Conservation (phyloP, 2,113 vertebrate species). For the Salvator merianae region DNA sequence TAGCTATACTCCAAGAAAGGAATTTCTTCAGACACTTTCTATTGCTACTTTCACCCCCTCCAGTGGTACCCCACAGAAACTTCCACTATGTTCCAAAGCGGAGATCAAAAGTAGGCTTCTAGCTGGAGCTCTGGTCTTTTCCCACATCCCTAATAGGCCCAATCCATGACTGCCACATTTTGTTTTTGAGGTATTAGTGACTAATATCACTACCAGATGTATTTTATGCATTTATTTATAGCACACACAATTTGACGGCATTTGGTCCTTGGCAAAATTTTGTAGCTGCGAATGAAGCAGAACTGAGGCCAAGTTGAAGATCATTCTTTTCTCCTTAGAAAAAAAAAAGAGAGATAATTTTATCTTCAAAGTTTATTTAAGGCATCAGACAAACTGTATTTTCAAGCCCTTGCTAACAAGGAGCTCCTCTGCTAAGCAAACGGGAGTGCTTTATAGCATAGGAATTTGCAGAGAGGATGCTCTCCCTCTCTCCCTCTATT, state of each 20-base stretch:
- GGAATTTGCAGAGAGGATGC: conserved; percentile 81
- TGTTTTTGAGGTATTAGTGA: no score
- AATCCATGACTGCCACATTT: no score
- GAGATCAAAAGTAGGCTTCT: no score
- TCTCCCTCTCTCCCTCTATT: conserved; percentile 56
- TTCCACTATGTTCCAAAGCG: no score
- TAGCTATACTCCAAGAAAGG: no score
- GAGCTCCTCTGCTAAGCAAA: conserved; percentile 78
- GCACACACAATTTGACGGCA: not conserved
- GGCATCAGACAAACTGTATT: conserved; percentile 55
- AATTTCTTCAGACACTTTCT: no score
- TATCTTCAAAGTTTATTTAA: conserved; percentile 62
- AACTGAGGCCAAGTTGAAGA: conserved; percentile 38
- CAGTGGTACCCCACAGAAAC: no score
- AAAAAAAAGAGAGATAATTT: conserved; percentile 57
- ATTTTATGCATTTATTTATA: no score
- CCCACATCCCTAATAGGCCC: no score
- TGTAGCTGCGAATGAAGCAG: not conserved
- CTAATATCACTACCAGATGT: no score
- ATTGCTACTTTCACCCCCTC: no score
- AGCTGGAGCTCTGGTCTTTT: no score
- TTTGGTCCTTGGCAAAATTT: not conserved
- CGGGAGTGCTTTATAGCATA: conserved; percentile 74
- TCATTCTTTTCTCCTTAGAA: not conserved
- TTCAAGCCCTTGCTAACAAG: conserved; percentile 78